Percentiles rank a stretch among this genome's conserved stretches.
Evolutionary conservation across 2,113 vertebrate species (phyloP).

Genomic region (Tamias sibiricus): DNA sequence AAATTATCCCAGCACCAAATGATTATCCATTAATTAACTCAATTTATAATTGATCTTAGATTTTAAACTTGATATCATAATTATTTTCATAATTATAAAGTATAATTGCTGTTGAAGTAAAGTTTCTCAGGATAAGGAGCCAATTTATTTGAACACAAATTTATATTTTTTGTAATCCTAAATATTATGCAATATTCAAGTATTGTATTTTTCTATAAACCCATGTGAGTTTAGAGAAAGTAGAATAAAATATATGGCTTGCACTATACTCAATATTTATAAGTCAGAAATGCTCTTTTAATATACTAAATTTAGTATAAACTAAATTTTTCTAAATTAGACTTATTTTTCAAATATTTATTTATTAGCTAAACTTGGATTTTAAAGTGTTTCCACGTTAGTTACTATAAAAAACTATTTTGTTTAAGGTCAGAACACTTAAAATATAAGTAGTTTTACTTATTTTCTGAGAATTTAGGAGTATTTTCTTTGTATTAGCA

Average conservation of each 20-base stretch:
- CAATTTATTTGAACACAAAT: constrained; percentile 38
- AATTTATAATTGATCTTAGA: background rate
- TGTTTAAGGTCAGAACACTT: background rate
- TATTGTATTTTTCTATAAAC: background rate
- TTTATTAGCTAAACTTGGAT: constrained; percentile 17
- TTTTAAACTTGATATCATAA: background rate
- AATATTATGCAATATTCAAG: background rate
- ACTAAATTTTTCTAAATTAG: constrained; percentile 6
- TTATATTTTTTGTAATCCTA: constrained; percentile 30
- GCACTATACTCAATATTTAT: background rate
- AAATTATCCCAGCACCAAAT: background rate
- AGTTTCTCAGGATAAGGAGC: background rate
- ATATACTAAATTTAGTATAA: no score
- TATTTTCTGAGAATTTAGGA: background rate
- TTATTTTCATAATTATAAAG: background rate
- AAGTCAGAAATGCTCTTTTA: constrained; percentile 33
- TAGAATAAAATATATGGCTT: background rate
- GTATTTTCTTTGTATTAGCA: constrained; percentile 5
- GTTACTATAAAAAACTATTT: constrained; percentile 15
- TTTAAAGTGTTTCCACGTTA: background rate
- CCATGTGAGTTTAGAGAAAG: background rate
- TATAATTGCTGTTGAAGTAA: background rate
- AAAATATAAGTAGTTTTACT: background rate
- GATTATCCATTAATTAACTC: constrained; percentile 31
- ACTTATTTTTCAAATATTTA: background rate